Evolutionary conservation across 1,140 invertebrate genomes (phyloP), one percentile per base, ranked within the genome.

Genomic region (Littorina saxatilis): DNA sequence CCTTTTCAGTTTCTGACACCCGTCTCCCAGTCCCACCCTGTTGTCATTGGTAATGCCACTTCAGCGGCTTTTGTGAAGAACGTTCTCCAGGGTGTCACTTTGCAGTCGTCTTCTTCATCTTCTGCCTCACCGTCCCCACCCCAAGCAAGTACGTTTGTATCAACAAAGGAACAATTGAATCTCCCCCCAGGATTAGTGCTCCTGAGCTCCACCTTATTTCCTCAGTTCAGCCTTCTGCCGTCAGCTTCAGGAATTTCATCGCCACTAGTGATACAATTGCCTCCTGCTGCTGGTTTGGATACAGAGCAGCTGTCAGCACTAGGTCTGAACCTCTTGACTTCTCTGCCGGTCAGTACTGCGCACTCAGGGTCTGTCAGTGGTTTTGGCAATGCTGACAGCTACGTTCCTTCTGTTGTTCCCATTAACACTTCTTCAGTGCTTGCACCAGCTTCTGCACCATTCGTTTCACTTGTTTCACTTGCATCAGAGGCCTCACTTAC

Each of bases 11-110:
- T 68, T 17, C 39, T 68, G 23, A 68, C 66, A 39, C 35, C 63
- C 23, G n/a, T 37, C 4, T 76, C 75, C 27, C 68, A 81, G 32
- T 81, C 72, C 32, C 74, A 52, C 35, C 74, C 74, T 32, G 50
- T 76, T 52, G 47, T 76, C 5, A 76, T 76, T 55, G 74, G 74
- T 37, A 76, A 58, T 27, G 3, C 74, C 17, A n/a, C 15, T 58
- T 47, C 74, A 17, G 50, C 74, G 2, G 27, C 32, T n/a, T 76
- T 76, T 37, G 74, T 76, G 9, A 52, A 76, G 58, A 76, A 29
- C n/a, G 74, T 76, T 37, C 23, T 76, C 15, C 55, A 76, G 37
- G 55, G 58, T 37, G 50, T 50, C 32, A 35, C 74, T 58, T 27
- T 68, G 32, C 66, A 32, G 5, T 4, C 37, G 2, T 13, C 66